A percentile compares a stretch with the other conserved stretches of the same genome.
phyloP scores from a whole-genome alignment of 2,113 vertebrate species.

The Accipiter cooperii region DNA sequence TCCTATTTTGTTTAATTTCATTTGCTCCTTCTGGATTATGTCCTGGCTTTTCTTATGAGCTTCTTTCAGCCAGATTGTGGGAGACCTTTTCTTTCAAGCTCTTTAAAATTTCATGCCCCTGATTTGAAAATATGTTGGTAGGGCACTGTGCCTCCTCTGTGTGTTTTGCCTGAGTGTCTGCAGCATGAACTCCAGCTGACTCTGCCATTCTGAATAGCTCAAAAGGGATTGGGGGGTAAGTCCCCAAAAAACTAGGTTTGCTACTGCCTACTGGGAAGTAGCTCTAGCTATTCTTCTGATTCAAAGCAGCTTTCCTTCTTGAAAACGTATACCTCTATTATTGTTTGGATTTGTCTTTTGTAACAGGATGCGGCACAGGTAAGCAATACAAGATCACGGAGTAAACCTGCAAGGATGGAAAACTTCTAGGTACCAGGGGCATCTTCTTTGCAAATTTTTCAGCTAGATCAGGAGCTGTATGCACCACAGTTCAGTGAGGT shows the following conservation, averaged over 20 bases:
- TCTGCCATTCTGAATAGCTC: background rate
- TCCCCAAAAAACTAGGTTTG: background rate
- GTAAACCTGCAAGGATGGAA: background rate
- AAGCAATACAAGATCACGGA: background rate
- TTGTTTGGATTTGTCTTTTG: background rate
- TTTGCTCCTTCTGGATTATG: background rate
- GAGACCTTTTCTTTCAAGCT: background rate
- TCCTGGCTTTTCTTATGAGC: background rate
- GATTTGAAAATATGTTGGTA: background rate
- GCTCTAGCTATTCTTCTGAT: background rate
- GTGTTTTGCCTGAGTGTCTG: background rate
- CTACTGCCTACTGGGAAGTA: background rate
- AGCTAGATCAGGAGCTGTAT: background rate
- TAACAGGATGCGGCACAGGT: background rate
- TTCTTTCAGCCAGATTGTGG: background rate
- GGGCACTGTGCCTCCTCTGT: background rate
- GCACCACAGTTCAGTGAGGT: background rate
- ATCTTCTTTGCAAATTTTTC: background rate
- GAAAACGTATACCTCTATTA: background rate
- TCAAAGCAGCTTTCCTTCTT: background rate
- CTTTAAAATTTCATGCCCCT: conserved; percentile 10
- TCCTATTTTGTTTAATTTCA: background rate
- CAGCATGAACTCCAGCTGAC: background rate
- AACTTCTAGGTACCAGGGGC: background rate
- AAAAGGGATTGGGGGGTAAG: background rate